Conservation (phyloP, 2,797 vertebrate species). For the Phrynocephalus vlangalii region DNA sequence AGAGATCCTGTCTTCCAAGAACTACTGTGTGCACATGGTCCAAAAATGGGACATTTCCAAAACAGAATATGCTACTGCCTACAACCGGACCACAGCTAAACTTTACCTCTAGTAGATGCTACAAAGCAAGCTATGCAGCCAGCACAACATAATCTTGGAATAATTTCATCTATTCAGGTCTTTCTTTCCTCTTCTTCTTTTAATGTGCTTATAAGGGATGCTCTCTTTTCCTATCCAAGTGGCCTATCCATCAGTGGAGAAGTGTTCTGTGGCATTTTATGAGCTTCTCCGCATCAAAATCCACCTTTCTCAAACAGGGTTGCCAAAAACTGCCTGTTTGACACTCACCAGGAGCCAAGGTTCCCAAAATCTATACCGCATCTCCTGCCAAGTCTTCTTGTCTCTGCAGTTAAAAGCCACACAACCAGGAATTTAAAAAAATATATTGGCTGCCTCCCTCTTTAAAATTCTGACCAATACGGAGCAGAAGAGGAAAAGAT, state of each 20-base stretch:
- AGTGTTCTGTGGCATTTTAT: constrained; percentile 28
- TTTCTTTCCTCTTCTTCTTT: constrained; percentile 44
- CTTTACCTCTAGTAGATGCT: background rate
- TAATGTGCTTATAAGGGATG: constrained; percentile 26
- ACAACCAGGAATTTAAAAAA: background rate
- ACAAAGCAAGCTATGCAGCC: background rate
- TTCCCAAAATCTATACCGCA: constrained; percentile 35
- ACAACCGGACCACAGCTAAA: background rate
- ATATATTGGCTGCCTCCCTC: constrained; percentile 22
- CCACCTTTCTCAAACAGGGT: constrained; percentile 48
- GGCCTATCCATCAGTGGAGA: constrained; percentile 42
- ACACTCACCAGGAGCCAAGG: background rate
- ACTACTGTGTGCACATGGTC: background rate
- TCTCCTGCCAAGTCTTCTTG: constrained; percentile 31
- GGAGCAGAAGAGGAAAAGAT: background rate
- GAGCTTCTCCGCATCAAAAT: constrained; percentile 38
- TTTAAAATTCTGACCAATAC: constrained; percentile 10
- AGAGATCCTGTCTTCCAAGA: background rate
- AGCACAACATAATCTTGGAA: constrained; percentile 18
- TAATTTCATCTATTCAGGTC: background rate
- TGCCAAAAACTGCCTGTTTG: constrained; percentile 21
- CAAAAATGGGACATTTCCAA: background rate
- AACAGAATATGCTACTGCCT: background rate
- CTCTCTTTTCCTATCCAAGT: constrained; percentile 33
- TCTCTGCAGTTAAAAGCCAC: constrained; percentile 29